Evolutionary conservation across 2,113 vertebrate genomes (phyloP).

Genomic region (Ancistrus triradiatus): DNA sequence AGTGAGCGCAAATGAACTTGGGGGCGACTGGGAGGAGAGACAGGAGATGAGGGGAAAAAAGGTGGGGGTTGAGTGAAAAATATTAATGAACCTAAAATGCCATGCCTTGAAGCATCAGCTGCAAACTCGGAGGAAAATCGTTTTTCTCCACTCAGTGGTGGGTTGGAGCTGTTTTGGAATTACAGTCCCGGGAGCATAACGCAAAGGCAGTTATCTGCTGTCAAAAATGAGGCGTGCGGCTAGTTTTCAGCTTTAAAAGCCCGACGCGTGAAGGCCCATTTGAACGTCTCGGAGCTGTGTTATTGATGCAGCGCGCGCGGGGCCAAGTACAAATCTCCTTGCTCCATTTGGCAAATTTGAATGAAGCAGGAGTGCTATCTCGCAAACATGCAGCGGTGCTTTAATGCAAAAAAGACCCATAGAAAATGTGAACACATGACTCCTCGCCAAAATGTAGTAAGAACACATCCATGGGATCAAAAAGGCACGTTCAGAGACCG

Average conservation of each 20-base stretch:
- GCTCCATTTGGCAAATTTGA: background rate
- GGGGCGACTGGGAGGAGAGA: conserved; percentile 7
- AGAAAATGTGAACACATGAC: background rate
- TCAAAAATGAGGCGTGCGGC: conserved; percentile 24
- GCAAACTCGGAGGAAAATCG: conserved; percentile 22
- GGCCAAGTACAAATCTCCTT: conserved; percentile 1
- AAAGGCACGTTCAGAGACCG: background rate
- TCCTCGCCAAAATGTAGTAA: background rate
- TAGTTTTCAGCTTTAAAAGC: conserved; percentile 30
- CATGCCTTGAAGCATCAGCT: conserved; percentile 32
- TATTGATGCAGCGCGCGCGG: background rate
- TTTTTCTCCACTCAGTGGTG: conserved; percentile 16
- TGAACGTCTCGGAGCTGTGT: background rate
- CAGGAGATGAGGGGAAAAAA: background rate
- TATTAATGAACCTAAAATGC: conserved; percentile 40
- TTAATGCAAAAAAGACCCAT: background rate
- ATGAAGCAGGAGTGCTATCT: background rate
- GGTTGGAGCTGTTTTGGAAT: conserved; percentile 32
- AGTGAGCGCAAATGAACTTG: conserved; percentile 5
- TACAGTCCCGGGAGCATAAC: conserved; percentile 28
- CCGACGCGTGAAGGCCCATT: background rate
- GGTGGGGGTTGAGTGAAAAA: background rate
- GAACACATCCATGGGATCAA: conserved; percentile 9
- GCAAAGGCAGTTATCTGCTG: conserved; percentile 31
- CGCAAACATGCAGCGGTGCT: background rate